Evolutionary conservation across 2,888 invertebrate species (phyloP), one percentile per base, ranked within the genome.

Genomic region (Brachycybe producta): DNA sequence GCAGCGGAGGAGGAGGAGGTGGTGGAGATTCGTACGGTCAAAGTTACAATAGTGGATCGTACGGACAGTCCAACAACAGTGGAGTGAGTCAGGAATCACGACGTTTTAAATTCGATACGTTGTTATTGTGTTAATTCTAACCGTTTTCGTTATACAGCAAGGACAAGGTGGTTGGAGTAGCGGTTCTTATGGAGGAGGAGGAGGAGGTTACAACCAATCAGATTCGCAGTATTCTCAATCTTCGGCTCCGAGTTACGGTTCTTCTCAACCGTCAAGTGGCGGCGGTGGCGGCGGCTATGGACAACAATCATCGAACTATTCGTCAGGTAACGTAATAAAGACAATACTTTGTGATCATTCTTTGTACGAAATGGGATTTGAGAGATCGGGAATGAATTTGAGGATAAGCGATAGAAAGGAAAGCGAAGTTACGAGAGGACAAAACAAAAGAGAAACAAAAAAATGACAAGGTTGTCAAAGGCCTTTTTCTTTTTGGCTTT

Each of bases 91-190:
- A 32, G 32, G 11, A 32, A 32, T 32, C n/a, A 11, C 11, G 32
- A 32, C n/a, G 11, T 32, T 11, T 11, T 32, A 11, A 32, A 27
- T 42, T 8, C 24, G 42, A 27, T 27, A 15, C 42, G 13, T 26
- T 42, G 42, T 8, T n/a, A 11, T 11, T 32, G 32, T 32, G 32
- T 11, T 32, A n/a, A 32, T 24, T 2, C 26, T 51, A 5, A 42
- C 39, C 5, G 5, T 24, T 17, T 30, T 30, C n/a, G 2, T 43
- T 43, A 41, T 51, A 44, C 41, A 39, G 32, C 40, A 54, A 35
- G 47, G 38, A 46, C 51, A 34, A 48, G 28, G 34, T 19, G 53
- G 51, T 48, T 46, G 38, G 62, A 52, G 56, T 13, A 46, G 50
- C 26, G 52, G 55, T 30, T 49, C 54, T 21, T 32, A 34, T 15